These are phyloP conservation scores for Pyrrhosoma nymphula DNA, from an alignment of 2,888 invertebrate genomes.

Conservation along the genomic window DNA sequence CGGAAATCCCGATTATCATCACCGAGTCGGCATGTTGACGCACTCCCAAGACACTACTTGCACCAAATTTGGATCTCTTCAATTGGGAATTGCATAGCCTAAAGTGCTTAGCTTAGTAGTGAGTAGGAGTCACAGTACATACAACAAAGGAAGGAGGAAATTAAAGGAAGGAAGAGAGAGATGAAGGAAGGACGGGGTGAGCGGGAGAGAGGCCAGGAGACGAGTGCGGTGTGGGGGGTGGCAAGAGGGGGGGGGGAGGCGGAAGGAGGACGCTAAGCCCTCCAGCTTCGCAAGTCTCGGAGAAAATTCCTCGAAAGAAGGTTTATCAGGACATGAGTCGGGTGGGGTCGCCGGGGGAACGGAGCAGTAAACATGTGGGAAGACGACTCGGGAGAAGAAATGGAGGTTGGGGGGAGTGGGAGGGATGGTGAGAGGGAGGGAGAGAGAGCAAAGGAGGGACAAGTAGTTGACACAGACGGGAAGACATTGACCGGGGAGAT, in stretches of 20 bases:
- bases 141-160: too few species aligned
- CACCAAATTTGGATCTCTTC: too few species aligned
- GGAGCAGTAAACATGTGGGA: not conserved
- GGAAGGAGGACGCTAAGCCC: constrained; percentile 33
- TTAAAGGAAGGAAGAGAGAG: not conserved
- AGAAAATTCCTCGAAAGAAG: constrained; percentile 54
- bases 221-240: not conserved
- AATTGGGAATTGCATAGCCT: too few species aligned
- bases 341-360: not conserved
- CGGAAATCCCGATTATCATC: too few species aligned
- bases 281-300: constrained; percentile 48
- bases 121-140: too few species aligned
- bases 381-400: not conserved
- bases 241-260: not conserved
- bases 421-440: not conserved
- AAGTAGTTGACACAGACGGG: constrained; percentile 12
- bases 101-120: too few species aligned
- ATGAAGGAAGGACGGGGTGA: not conserved
- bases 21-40: too few species aligned
- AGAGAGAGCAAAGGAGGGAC: not conserved
- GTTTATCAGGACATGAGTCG: not conserved
- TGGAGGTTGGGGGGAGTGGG: not conserved
- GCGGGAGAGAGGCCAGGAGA: not conserved
- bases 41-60: too few species aligned
- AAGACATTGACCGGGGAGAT: constrained; percentile 42